Evolutionary conservation across 1,140 invertebrate species (phyloP).

Genomic region (Apocrypta bakeri): DNA sequence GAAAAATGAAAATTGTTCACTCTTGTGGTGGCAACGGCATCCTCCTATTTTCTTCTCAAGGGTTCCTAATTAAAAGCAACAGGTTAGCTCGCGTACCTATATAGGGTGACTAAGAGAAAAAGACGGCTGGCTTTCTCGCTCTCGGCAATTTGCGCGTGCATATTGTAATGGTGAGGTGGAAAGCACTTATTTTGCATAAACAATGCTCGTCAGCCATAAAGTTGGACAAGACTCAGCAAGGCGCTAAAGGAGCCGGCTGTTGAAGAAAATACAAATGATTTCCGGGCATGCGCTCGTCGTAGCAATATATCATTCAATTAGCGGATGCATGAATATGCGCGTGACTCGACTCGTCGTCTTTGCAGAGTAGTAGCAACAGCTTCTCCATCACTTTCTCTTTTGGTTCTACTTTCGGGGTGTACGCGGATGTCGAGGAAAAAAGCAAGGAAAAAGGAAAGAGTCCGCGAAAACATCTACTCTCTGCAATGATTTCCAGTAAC

Average conservation of each 20-base stretch:
- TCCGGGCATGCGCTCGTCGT: conserved; percentile 21
- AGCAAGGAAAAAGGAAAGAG: not conserved
- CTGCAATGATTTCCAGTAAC: conserved; percentile 6
- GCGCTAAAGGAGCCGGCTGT: not conserved
- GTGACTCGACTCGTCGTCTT: not conserved
- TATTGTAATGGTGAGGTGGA: not conserved
- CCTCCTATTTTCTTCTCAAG: not conserved
- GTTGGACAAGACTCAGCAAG: not conserved
- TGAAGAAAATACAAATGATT: conserved; percentile 24
- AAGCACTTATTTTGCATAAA: conserved; percentile 33
- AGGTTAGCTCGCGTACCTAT: not conserved
- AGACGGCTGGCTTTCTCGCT: conserved; percentile 25
- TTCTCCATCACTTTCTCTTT: not conserved
- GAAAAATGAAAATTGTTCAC: not conserved
- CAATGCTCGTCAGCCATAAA: conserved; percentile 7
- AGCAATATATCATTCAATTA: conserved; percentile 20
- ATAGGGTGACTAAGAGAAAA: conserved; percentile 48
- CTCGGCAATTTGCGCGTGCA: conserved; percentile 52
- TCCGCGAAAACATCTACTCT: not conserved
- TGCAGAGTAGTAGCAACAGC: not conserved
- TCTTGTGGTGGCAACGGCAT: not conserved
- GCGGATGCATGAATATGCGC: conserved; percentile 5
- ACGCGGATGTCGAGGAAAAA: not conserved
- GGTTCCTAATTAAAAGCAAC: conserved; percentile 1
- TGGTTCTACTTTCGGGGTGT: not conserved